phyloP scores from a whole-genome alignment of 2,888 invertebrate genomes.

The Thecocarcelia acutangulata region DNA sequence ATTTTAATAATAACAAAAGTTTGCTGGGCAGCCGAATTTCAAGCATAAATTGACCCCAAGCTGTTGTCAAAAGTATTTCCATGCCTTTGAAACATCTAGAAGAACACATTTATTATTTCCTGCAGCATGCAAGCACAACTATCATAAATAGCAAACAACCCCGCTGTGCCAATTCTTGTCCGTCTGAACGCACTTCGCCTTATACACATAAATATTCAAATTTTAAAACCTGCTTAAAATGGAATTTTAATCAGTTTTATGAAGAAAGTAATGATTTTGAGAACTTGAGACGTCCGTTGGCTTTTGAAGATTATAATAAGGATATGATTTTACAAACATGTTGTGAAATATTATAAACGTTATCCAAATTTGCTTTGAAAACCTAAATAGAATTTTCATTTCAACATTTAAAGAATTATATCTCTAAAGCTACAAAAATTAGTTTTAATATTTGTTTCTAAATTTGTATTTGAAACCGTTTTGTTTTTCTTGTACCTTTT shows the following conservation, averaged over 20 bases:
- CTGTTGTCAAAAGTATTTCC: neutral
- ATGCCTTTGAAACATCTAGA: constrained; percentile 21
- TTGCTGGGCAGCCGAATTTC: constrained; percentile 71
- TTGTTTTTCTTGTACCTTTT: constrained; percentile 17
- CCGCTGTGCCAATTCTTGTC: constrained; percentile 43
- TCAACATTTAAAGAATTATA: neutral
- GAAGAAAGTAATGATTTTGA: constrained; percentile 32
- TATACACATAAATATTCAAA: constrained; percentile 51
- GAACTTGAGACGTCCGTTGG: constrained; percentile 69
- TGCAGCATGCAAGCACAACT: constrained; percentile 23
- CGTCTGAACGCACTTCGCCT: constrained; percentile 44
- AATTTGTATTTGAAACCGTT: neutral
- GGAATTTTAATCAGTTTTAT: constrained; percentile 45
- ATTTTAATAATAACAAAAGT: constrained; percentile 73
- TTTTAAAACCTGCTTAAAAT: constrained; percentile 59
- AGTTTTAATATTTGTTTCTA: neutral
- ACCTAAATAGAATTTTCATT: neutral
- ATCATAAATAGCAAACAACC: constrained; percentile 34
- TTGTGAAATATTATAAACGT: constrained; percentile 73
- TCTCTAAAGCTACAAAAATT: neutral
- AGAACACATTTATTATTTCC: constrained; percentile 4
- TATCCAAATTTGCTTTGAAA: constrained; percentile 4
- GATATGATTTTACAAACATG: constrained; percentile 72
- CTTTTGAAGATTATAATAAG: constrained; percentile 69
- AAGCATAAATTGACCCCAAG: constrained; percentile 69